phyloP scores from a whole-genome alignment of 2,888 invertebrate genomes.

The Drosophila infuscata region DNA sequence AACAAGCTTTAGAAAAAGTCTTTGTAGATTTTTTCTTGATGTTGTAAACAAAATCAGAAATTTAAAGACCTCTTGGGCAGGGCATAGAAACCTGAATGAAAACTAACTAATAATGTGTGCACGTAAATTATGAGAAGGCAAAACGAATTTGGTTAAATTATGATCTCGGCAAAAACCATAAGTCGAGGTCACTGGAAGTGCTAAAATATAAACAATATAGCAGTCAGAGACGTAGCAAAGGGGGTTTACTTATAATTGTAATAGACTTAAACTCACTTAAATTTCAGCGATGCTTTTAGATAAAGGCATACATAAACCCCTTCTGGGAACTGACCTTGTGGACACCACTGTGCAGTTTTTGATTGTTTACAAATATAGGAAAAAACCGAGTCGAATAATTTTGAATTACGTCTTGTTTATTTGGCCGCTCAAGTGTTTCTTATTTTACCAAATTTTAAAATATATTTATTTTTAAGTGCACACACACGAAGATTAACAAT shows the following conservation, averaged over 20 bases:
- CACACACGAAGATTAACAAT: constrained; percentile 8
- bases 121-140: constrained; percentile 18
- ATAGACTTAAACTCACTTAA: neutral
- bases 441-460: constrained; percentile 41
- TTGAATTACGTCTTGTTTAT: constrained; percentile 36
- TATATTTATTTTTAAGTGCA: constrained; percentile 33
- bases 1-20: neutral
- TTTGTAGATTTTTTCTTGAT: neutral
- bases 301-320: neutral
- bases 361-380: constrained; percentile 29
- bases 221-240: constrained; percentile 27
- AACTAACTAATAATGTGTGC: constrained; percentile 7
- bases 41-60: constrained; percentile 11
- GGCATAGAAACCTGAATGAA: constrained; percentile 8
- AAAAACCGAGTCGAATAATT: constrained; percentile 26
- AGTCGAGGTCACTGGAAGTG: constrained; percentile 36
- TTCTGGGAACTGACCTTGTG: neutral
- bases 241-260: neutral
- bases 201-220: constrained; percentile 18
- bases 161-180: constrained; percentile 24
- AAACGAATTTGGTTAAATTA: constrained; percentile 45
- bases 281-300: neutral
- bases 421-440: constrained; percentile 24
- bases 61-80: neutral
- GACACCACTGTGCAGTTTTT: constrained; percentile 16